A percentile compares a stretch with the other conserved stretches of the same genome.
Evolutionary conservation across 1,140 invertebrate species (phyloP).

Genomic region (Streblospio benedicti): DNA sequence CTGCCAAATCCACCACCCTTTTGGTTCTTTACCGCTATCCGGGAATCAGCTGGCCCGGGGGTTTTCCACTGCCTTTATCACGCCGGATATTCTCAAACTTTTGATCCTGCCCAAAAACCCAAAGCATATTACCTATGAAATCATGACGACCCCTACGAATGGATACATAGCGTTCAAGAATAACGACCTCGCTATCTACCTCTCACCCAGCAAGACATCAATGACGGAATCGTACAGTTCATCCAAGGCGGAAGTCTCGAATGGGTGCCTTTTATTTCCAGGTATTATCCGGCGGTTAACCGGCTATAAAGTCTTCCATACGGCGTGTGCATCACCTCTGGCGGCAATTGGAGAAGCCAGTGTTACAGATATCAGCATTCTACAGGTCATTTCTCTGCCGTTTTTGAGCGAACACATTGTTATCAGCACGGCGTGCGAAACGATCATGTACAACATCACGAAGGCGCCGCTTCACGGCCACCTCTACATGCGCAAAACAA

Average conservation of each 20-base stretch:
- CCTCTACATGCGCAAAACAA: slow-evolving; percentile 63
- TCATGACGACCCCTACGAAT: too few species aligned
- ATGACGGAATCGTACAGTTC: slow-evolving; percentile 57
- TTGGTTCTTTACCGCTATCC: too few species aligned
- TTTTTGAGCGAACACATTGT: slow-evolving; percentile 68
- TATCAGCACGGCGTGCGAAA: slow-evolving; percentile 64
- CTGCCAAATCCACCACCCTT: too few species aligned
- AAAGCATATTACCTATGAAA: too few species aligned
- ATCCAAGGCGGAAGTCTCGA: slow-evolving; percentile 66
- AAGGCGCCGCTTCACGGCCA: slow-evolving; percentile 65
- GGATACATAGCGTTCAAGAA: too few species aligned
- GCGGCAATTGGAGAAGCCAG: slow-evolving; percentile 63
- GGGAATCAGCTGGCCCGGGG: too few species aligned
- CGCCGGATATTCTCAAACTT: too few species aligned
- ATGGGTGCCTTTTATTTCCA: slow-evolving; percentile 75
- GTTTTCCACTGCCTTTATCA: too few species aligned
- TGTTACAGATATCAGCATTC: slow-evolving; percentile 55
- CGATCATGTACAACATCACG: slow-evolving; percentile 71
- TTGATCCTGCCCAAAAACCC: too few species aligned
- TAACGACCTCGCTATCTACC: too few species aligned
- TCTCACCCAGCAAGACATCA: slow-evolving; percentile 41
- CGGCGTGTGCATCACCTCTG: slow-evolving; percentile 69
- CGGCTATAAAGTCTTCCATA: slow-evolving; percentile 70
- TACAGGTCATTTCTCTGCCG: slow-evolving; percentile 68
- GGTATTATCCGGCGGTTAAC: slow-evolving; percentile 80